phyloP scores from a whole-genome alignment of 2,888 invertebrate species.

The Drymonia ruficornis region DNA sequence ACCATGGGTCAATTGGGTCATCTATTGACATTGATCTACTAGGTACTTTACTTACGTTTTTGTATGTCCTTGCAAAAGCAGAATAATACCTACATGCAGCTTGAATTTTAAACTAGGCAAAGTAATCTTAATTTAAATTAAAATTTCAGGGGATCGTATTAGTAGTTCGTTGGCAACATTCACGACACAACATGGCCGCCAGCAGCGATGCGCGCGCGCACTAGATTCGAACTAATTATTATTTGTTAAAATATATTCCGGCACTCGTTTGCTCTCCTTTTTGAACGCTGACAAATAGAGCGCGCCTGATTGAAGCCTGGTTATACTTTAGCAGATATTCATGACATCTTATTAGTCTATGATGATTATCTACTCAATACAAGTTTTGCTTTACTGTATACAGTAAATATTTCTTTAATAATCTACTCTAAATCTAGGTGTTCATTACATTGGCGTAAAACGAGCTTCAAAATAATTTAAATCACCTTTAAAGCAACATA shows the following conservation, averaged over 20 bases:
- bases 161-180: not conserved
- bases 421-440: not conserved
- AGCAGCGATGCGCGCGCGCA: slow-evolving; percentile 18
- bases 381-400: not conserved
- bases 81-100: no score
- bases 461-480: not conserved
- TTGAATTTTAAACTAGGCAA: no score
- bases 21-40: no score
- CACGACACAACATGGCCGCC: slow-evolving; percentile 44
- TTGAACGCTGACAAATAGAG: slow-evolving; percentile 20
- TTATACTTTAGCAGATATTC: slow-evolving; percentile 6
- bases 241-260: slow-evolving; percentile 37
- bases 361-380: not conserved
- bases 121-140: no score
- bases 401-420: not conserved
- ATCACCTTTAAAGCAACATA: slow-evolving; percentile 30
- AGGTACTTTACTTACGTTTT: no score
- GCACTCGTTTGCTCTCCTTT: slow-evolving; percentile 21
- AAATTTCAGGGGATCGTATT: not conserved
- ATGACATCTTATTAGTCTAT: slow-evolving; percentile 9
- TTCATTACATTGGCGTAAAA: not conserved
- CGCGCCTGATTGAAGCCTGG: slow-evolving; percentile 10
- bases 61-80: no score
- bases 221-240: slow-evolving; percentile 31
- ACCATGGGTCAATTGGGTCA: no score